These are phyloP conservation scores for Pelvicachromis taeniatus DNA, from an alignment of 2,113 vertebrate species.

Conservation along the genomic window DNA sequence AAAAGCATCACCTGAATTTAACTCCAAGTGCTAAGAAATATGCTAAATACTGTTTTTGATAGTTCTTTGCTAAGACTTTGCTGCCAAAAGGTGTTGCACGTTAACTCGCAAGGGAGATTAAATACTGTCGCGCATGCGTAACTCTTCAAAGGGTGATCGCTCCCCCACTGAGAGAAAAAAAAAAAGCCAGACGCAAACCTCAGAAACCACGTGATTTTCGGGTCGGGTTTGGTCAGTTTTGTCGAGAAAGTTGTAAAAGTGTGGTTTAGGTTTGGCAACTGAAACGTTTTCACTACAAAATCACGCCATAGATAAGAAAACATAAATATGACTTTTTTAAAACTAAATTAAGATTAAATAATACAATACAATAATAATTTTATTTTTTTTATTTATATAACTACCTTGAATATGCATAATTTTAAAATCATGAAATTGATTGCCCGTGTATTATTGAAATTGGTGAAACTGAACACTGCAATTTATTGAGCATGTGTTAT, in stretches of 20 bases:
- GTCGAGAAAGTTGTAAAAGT: neutral
- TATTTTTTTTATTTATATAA: neutral
- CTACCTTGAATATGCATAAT: neutral
- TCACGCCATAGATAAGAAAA: neutral
- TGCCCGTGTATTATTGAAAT: neutral
- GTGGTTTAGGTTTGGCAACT: neutral
- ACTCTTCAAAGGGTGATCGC: rapidly evolving
- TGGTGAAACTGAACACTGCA: neutral
- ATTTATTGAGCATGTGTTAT: neutral
- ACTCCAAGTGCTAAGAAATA: rapidly evolving
- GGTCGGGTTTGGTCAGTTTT: neutral
- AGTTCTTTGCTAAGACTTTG: neutral
- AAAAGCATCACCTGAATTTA: rapidly evolving
- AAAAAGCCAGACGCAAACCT: neutral
- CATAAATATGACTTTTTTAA: neutral
- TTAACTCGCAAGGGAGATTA: slow-evolving; percentile 26
- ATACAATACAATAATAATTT: neutral
- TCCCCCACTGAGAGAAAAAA: neutral
- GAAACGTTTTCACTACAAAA: neutral
- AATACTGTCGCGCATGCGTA: slow-evolving; percentile 37
- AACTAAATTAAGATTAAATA: neutral
- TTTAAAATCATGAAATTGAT: neutral
- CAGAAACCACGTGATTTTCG: neutral
- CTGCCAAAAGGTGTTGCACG: neutral
- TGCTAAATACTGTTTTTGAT: neutral